phyloP scores from a whole-genome alignment of 2,797 vertebrate species.

The Enteromius trimaculatus region DNA sequence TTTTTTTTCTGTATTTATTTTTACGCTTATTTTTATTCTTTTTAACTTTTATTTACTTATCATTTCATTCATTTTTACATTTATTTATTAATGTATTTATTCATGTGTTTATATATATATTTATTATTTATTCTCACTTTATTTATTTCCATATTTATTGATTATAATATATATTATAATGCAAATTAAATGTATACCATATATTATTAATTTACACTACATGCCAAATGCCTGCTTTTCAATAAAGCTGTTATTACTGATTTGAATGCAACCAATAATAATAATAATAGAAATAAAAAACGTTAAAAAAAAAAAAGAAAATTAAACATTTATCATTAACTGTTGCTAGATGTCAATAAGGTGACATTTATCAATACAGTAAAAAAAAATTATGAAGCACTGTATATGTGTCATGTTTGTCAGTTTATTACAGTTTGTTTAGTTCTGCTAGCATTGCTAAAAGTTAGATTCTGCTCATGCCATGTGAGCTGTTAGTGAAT shows the following conservation, averaged over 20 bases:
- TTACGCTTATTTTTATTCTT: no score
- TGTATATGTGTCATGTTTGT: constrained; percentile 40
- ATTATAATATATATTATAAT: no score
- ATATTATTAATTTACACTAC: no score
- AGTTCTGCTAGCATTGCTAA: not conserved
- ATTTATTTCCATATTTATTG: no score
- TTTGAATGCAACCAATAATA: not conserved
- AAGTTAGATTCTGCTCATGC: not conserved
- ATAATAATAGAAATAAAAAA: not conserved
- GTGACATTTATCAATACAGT: not conserved
- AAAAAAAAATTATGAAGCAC: not conserved
- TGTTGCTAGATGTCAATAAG: not conserved
- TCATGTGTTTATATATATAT: no score
- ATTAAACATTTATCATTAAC: not conserved
- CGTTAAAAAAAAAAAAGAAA: not conserved
- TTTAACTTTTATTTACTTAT: no score
- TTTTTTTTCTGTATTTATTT: no score
- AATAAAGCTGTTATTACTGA: not conserved
- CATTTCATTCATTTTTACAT: no score
- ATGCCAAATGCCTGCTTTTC: not conserved
- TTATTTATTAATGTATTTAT: no score
- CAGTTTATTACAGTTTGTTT: constrained; percentile 1
- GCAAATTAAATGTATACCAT: no score
- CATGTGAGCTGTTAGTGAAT: constrained; percentile 23
- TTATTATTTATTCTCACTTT: no score